Evolutionary conservation across 2,888 invertebrate genomes (phyloP).

Genomic region (Iphiclides podalirius): DNA sequence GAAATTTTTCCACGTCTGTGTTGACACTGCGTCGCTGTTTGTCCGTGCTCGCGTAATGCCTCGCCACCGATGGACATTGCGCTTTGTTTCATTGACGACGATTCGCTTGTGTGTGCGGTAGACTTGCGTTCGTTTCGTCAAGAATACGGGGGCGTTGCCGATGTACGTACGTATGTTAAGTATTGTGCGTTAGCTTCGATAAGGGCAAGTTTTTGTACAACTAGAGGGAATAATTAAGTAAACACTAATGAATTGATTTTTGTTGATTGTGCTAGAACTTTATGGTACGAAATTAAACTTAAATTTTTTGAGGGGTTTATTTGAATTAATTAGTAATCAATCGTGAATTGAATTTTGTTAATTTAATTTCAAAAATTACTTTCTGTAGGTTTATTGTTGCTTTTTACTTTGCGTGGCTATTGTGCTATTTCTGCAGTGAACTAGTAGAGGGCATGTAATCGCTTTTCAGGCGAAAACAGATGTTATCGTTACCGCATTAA

Average conservation of each 20-base stretch:
- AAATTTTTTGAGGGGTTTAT: no score
- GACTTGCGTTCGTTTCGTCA: slow-evolving; percentile 1
- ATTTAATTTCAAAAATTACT: no score
- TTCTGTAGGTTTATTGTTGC: no score
- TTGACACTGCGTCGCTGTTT: slow-evolving; percentile 19
- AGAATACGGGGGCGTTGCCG: neutral
- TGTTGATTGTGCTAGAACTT: no score
- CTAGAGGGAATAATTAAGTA: no score
- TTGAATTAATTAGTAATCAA: no score
- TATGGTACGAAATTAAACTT: no score
- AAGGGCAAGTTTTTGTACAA: no score
- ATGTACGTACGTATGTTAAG: neutral
- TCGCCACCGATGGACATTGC: slow-evolving; percentile 12
- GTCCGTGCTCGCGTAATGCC: slow-evolving; percentile 6
- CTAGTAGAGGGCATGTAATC: slow-evolving; percentile 7
- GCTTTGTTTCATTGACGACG: slow-evolving; percentile 1
- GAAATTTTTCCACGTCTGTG: slow-evolving; percentile 24
- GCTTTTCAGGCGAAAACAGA: slow-evolving; percentile 18
- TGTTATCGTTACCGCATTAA: slow-evolving; percentile 2
- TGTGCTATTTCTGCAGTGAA: neutral
- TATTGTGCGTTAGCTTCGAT: neutral
- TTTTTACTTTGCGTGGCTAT: slow-evolving; percentile 4
- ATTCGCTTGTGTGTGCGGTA: neutral
- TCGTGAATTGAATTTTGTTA: no score
- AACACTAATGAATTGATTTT: no score